A percentile compares a stretch with the other conserved stretches of the same genome.
These are phyloP conservation scores for Heterodera carotae DNA, from an alignment of 1,140 invertebrate species.

Conservation along the genomic window DNA sequence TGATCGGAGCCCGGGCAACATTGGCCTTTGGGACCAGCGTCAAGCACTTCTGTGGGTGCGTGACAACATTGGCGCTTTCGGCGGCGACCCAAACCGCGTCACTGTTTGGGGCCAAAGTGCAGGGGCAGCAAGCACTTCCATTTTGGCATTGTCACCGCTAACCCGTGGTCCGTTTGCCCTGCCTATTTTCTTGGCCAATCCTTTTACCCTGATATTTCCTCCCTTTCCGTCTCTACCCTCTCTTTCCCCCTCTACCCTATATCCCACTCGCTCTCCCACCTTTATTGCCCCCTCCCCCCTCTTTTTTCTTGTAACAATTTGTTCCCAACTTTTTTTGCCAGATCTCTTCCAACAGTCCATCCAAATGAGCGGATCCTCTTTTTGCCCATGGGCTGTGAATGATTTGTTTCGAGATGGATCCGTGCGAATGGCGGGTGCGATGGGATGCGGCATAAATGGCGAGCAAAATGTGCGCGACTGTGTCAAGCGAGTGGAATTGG, in stretches of 20 bases:
- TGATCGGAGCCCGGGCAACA: conserved; percentile 65
- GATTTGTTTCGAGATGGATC: conserved; percentile 32
- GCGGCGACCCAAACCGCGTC: conserved; percentile 73
- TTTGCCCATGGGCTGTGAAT: conserved; percentile 40
- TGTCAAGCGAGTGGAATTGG: conserved; percentile 25
- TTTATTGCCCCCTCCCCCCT: too few species aligned
- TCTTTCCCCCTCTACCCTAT: too few species aligned
- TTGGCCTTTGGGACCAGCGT: conserved; percentile 56
- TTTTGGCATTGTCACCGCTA: conserved; percentile 50
- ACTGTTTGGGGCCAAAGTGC: conserved; percentile 77
- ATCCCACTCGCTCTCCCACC: too few species aligned
- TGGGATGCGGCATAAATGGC: conserved; percentile 13
- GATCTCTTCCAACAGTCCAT: conserved; percentile 43
- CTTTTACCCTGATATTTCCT: too few species aligned
- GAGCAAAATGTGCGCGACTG: conserved; percentile 19
- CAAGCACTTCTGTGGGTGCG: conserved; percentile 49
- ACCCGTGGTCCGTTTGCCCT: conserved; percentile 31
- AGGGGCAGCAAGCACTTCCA: conserved; percentile 68
- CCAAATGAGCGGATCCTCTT: conserved; percentile 40
- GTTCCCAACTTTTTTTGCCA: neutral
- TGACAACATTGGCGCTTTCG: conserved; percentile 66
- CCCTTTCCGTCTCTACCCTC: too few species aligned
- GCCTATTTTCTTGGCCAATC: too few species aligned
- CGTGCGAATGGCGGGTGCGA: neutral
- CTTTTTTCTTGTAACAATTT: too few species aligned